Evolutionary conservation across 2,888 invertebrate species (phyloP).

Genomic region (Disparrhopalites patrizii): DNA sequence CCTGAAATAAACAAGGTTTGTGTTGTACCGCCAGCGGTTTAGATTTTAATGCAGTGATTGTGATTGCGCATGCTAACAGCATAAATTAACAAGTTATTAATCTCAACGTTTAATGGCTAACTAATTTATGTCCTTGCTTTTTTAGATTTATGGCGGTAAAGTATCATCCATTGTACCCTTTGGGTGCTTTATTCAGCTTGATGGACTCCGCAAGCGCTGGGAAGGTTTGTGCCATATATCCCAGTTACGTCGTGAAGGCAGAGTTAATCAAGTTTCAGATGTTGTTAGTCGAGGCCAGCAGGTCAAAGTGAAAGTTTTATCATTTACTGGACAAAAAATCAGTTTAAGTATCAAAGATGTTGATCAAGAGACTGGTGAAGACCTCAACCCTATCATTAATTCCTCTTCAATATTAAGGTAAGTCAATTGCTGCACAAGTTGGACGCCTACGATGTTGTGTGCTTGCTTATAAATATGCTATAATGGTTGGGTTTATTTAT

Average conservation of each 20-base stretch:
- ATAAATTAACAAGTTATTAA: background rate
- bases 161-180: constrained; percentile 96
- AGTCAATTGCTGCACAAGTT: no score
- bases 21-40: background rate
- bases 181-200: constrained; percentile 95
- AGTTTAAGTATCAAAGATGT: constrained; percentile 98
- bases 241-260: constrained; percentile 82
- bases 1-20: constrained; percentile 55
- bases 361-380: constrained; percentile 88
- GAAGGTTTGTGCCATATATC: constrained; percentile 98
- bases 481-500: no score
- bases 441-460: no score
- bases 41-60: background rate
- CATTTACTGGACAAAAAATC: constrained; percentile 88
- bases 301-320: constrained; percentile 85
- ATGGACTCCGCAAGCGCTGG: constrained; percentile 81
- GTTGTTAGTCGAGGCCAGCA: constrained; percentile 84
- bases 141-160: constrained; percentile 81
- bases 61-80: background rate
- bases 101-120: background rate
- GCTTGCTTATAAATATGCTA: no score
- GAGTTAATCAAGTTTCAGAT: constrained; percentile 90
- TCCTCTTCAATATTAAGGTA: background rate
- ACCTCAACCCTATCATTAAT: constrained; percentile 73
- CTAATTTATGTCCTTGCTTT: constrained; percentile 1